Base-by-base conservation (phyloP, 2,888 invertebrate genomes). In the Calliopum simillimum region DNA sequence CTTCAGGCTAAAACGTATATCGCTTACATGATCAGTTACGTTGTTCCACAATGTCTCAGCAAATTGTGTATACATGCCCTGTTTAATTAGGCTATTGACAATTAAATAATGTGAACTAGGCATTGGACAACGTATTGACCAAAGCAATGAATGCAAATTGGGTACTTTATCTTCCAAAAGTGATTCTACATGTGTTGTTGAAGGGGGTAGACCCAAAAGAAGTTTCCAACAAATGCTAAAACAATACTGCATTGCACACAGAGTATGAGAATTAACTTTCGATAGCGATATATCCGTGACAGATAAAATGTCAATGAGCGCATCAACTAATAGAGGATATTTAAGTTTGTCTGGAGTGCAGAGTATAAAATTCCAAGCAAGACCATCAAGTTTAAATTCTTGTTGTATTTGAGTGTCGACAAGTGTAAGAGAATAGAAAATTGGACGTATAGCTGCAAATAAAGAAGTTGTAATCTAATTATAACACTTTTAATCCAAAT, bases 281-380 rank as follows among this genome's bases (percentile, higher is more conserved):
- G 70, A 73, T 65, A 94, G 47, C 61, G 90, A 89, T 70, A 94
- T 90, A 77, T 94, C 92, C 2, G 95, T 92, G 0, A 96, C 91
- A 80, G 93, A 92, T 58, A 97, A 86, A 75, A 98, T 91, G 75
- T 94, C 91, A 33, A 97, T 91, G 4, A 97, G 86, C 0, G 97
- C 94, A 81, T 96, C 95, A 74, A 98, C 90, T 8, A 98, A 87
- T 55, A 94, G 85, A 0, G 94, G 93, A 87, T 98, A 98, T 79
- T 95, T 93, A 65, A 97, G 87, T 86, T 95, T 95, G 82, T 98
- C 97, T 0, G 95, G 93, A 2, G 96, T 96, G 64, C 96, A 96
- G 73, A 98, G 88, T 71, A 98, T 93, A 82, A 98, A 98, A 87
- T 97, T 98, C 87, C 96, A 95, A 2, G 97, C 97, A 68, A 95